Evolutionary conservation across 2,888 invertebrate genomes (phyloP), one percentile per base, ranked within the genome.

Genomic region (Melolontha melolontha): DNA sequence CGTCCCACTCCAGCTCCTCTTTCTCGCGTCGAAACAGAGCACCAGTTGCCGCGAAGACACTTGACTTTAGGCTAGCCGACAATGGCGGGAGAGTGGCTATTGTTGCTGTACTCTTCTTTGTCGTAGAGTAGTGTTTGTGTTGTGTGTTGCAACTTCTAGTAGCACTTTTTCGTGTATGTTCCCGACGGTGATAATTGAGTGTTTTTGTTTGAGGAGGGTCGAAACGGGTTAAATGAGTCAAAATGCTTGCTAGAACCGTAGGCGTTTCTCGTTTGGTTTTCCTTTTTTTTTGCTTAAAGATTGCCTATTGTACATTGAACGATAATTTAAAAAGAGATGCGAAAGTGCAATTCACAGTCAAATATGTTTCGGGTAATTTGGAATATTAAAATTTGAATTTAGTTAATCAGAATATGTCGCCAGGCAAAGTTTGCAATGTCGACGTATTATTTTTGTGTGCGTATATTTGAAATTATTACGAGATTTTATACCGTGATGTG

Each of bases 211-310:
- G 16, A 17, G 17, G 44, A 47, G 44, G 16, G 44, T 14, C 7
- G 17, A 47, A 47, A 47, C 44, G 44, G 44, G 44, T 47, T 47
- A 47, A 47, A 47, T 47, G 44, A 47, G 44, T 47, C 17, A 47
- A 14, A 47, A 47, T 47, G 44, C n/a, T 47, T 14, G 44, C 44
- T 14, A 12, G 2, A 7, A 12, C 14, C 17, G 44, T 47, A 10
- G 17, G 17, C 14, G 14, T 47, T 12, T 47, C 17, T 16, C 14
- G 5, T 47, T 47, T 16, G 14, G 44, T 14, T 16, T 12, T 12
- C 14, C 8, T 16, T 47, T 52, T 34, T 34, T 52, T 34, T 34
- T 8, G 10, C 34, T 34, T 34, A 34, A 34, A 34, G 8, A 34
- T 34, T 6, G 10, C 6, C 8, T 34, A 34, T 34, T 34, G 34